These are phyloP conservation scores for Himalopsyche kuldschensis DNA, from an alignment of 2,888 invertebrate species.

Conservation along the genomic window DNA sequence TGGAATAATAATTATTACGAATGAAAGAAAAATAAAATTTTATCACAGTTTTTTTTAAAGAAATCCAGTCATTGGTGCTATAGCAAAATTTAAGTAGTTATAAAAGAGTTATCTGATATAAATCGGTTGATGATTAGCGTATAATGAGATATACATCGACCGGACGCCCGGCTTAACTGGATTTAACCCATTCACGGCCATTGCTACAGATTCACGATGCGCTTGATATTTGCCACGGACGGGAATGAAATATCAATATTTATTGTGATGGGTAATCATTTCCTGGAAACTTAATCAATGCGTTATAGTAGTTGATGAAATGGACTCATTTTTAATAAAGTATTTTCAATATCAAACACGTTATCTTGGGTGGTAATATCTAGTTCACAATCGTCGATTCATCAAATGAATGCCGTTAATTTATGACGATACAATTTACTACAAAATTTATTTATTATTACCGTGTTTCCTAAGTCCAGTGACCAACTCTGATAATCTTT, in stretches of 20 bases:
- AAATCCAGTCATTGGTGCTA: neutral
- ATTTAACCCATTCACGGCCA: neutral
- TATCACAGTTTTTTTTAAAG: neutral
- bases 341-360: too few species aligned
- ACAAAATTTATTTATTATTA: too few species aligned
- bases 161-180: neutral
- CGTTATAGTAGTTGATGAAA: neutral
- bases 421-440: too few species aligned
- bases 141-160: neutral
- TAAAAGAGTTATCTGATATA: neutral
- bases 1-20: neutral
- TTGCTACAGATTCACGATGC: neutral
- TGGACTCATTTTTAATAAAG: neutral
- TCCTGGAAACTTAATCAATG: neutral
- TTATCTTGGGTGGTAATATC: too few species aligned
- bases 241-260: neutral
- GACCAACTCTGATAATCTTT: too few species aligned
- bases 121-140: neutral
- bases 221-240: neutral
- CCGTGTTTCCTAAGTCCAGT: too few species aligned
- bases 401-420: too few species aligned
- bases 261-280: neutral
- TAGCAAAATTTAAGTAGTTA: neutral
- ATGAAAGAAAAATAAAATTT: neutral
- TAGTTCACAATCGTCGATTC: too few species aligned